These are phyloP conservation scores for Nothura maculosa DNA, from an alignment of 2,797 vertebrate species.

Conservation along the genomic window DNA sequence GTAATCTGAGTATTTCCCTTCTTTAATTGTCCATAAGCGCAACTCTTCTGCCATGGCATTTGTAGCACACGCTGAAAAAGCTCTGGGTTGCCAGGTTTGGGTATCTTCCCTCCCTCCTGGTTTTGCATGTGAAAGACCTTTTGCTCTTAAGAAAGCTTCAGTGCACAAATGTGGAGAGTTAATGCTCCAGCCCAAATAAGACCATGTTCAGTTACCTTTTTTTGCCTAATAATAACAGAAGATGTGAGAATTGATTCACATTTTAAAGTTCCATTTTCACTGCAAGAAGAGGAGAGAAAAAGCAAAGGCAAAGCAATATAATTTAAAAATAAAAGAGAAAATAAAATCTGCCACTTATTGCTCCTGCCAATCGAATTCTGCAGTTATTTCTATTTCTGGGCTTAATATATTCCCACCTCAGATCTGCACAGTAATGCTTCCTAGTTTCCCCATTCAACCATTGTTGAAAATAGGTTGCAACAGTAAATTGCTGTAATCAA, in stretches of 20 bases:
- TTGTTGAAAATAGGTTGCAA: neutral
- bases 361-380: neutral
- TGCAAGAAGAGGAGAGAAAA: neutral
- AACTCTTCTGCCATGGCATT: neutral
- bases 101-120: neutral
- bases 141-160: neutral
- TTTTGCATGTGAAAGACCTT: neutral
- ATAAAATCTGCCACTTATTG: neutral
- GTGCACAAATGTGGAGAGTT: neutral
- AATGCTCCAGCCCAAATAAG: neutral
- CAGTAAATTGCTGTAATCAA: neutral
- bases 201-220: neutral
- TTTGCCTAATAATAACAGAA: neutral
- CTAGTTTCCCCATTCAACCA: neutral
- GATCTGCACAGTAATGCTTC: neutral
- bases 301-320: neutral
- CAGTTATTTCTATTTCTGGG: neutral
- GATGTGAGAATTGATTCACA: neutral
- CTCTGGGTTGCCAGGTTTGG: neutral
- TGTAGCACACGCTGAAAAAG: neutral
- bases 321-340: neutral
- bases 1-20: neutral
- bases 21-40: neutral
- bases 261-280: neutral
- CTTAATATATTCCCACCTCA: neutral